These are phyloP conservation scores for Agrenia bidenticulata DNA, from an alignment of 2,888 invertebrate genomes.

Conservation along the genomic window DNA sequence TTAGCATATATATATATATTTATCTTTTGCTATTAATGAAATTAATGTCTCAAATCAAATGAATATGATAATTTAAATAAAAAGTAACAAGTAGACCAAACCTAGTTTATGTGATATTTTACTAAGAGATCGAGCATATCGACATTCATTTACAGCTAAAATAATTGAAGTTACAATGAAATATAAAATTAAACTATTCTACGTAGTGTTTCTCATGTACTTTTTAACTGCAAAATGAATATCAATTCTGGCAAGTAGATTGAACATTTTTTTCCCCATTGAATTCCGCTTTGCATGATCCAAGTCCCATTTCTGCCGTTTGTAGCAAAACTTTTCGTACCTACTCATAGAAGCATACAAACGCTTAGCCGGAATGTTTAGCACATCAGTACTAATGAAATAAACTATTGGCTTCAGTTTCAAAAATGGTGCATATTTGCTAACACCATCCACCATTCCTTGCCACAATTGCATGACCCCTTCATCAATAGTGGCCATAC, in stretches of 20 bases:
- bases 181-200: too few species aligned
- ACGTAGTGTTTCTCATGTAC: constrained; percentile 7
- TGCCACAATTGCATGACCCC: constrained; percentile 23
- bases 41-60: too few species aligned
- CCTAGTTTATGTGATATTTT: too few species aligned
- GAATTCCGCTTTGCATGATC: constrained; percentile 10
- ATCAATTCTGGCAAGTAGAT: constrained; percentile 4
- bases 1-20: too few species aligned
- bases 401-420: constrained; percentile 15
- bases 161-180: too few species aligned
- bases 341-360: constrained; percentile 2
- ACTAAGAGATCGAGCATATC: too few species aligned
- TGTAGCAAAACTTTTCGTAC: constrained; percentile 10
- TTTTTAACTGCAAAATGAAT: constrained; percentile 15
- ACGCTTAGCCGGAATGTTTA: not conserved
- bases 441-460: constrained; percentile 17
- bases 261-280: not conserved
- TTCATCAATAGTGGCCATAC: constrained; percentile 14
- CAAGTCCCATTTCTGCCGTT: constrained; percentile 8
- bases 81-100: too few species aligned
- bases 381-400: constrained; percentile 15
- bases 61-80: too few species aligned
- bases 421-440: constrained; percentile 13
- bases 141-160: too few species aligned
- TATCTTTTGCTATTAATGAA: too few species aligned